These are phyloP conservation scores for Calyptomena viridis DNA, from an alignment of 2,113 vertebrate genomes.

Conservation along the genomic window DNA sequence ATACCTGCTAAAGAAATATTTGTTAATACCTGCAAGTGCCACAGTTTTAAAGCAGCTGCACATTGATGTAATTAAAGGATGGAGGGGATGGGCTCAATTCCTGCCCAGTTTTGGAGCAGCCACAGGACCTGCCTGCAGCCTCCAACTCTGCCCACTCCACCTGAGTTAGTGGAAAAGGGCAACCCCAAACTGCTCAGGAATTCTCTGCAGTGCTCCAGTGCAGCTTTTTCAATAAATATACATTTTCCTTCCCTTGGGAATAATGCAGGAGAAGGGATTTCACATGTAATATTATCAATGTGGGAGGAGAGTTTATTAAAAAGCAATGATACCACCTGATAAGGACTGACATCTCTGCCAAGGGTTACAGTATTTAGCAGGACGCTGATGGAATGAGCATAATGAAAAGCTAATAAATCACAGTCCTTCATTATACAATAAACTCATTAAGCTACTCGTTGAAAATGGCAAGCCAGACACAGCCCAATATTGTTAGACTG, in stretches of 20 bases:
- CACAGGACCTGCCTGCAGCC: background rate
- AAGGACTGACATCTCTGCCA: slow-evolving; percentile 59
- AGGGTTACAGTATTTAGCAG: slow-evolving; percentile 65
- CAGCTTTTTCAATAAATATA: slow-evolving; percentile 33
- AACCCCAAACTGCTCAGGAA: slow-evolving; percentile 13
- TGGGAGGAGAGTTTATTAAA: slow-evolving; percentile 68
- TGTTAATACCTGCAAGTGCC: slow-evolving; percentile 9
- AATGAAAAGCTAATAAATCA: slow-evolving; percentile 73
- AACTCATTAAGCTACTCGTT: slow-evolving; percentile 56
- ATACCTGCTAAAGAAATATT: slow-evolving; percentile 43
- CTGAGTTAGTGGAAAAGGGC: background rate
- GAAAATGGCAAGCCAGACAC: slow-evolving; percentile 28
- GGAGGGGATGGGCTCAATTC: background rate
- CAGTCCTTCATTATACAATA: slow-evolving; percentile 64
- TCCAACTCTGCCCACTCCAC: background rate
- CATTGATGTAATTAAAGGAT: background rate
- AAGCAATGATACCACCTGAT: slow-evolving; percentile 71
- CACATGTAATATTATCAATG: slow-evolving; percentile 45
- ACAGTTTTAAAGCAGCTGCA: background rate
- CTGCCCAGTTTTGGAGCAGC: background rate
- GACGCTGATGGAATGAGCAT: slow-evolving; percentile 64
- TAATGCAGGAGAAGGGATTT: slow-evolving; percentile 43
- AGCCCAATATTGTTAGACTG: background rate
- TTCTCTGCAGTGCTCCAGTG: background rate
- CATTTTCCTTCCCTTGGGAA: slow-evolving; percentile 40